Evolutionary conservation across 2,888 invertebrate genomes (phyloP).

Genomic region (Portevinia maculata): DNA sequence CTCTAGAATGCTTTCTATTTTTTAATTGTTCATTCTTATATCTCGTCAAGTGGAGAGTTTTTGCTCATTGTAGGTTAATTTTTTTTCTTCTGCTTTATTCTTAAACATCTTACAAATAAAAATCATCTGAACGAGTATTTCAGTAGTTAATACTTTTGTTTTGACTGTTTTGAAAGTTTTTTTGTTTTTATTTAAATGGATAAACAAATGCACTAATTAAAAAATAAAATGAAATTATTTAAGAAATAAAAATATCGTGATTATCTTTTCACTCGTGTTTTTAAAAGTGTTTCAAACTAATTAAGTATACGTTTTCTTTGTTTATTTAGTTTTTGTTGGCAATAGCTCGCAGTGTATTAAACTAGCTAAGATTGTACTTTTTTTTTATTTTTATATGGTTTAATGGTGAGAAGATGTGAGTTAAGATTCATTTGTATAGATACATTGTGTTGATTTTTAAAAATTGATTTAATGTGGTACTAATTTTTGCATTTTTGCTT

Average conservation of each 20-base stretch:
- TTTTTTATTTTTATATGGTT: slow-evolving; percentile 37
- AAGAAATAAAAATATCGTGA: slow-evolving; percentile 52
- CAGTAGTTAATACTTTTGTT: slow-evolving; percentile 35
- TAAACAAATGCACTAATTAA: slow-evolving; percentile 53
- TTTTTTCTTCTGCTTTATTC: slow-evolving; percentile 19
- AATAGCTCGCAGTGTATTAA: slow-evolving; percentile 73
- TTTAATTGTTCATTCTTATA: slow-evolving; percentile 6
- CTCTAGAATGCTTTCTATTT: slow-evolving; percentile 20
- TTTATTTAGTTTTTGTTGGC: slow-evolving; percentile 57
- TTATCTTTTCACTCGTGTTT: slow-evolving; percentile 60
- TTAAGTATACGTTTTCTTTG: slow-evolving; percentile 37
- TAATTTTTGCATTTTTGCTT: slow-evolving; percentile 63
- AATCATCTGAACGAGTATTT: slow-evolving; percentile 24
- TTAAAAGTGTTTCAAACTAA: slow-evolving; percentile 62
- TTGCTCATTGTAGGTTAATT: slow-evolving; percentile 58
- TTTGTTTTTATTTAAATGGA: slow-evolving; percentile 41
- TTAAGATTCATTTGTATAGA: slow-evolving; percentile 59
- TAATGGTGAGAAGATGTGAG: slow-evolving; percentile 65
- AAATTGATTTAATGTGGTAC: slow-evolving; percentile 49
- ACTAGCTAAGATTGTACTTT: slow-evolving; percentile 52
- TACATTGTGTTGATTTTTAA: slow-evolving; percentile 48
- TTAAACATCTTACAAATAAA: slow-evolving; percentile 31
- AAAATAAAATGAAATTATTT: slow-evolving; percentile 26
- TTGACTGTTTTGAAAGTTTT: slow-evolving; percentile 68
- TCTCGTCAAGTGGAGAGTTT: slow-evolving; percentile 72